Base-by-base conservation (phyloP, 2,797 vertebrate genomes). In the Peromyscus melanophrys region DNA sequence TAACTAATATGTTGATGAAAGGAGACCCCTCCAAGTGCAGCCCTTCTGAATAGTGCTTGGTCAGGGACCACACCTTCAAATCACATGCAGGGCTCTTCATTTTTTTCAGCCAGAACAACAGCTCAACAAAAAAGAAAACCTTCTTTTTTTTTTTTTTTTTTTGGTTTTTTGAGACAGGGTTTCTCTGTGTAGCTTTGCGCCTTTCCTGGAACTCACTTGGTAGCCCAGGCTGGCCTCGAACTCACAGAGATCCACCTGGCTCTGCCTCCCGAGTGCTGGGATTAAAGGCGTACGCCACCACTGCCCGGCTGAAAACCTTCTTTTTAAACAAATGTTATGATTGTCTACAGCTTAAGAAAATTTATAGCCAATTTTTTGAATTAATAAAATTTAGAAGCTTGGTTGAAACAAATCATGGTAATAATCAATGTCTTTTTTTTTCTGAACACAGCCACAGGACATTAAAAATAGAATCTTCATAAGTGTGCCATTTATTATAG, bases 391-490 rank as follows among this genome's bases (percentile, higher is more conserved):
- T 92, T 61, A 87, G 52, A 94, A 96, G 25, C 16, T 90, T 43
- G 9, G 1, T 89, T 21, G 29, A 95, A 96, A 82, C 5, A 92
- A 75, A 93, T 40, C 52, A 78, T 27, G 43, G 57, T 84, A 63
- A 91, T 83, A 82, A 92, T 52, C 4, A 69, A 11, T 76, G 31
- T 31, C 94, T 94, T 49, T 46, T 49, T 52, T 52, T 11, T 94
- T 55, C 52, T 73, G 43, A 46, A 52, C 29, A 34, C 10, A 89
- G 19, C 10, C 63, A 92, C 0, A 96, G 17, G 17, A 73, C 27
- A 59, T 95, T 78, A 49, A 91, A 91, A 86, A 83, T 77, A 16
- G n/a, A 92, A 94, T 89, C 92, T 96, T 89, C 63, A 81, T 90
- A 92, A 92, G 77, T 82, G 27, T 75, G 2, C 1, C 14, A 80